These are phyloP conservation scores for Drosophila malerkotliana DNA, from an alignment of 1,140 invertebrate genomes.

Conservation along the genomic window DNA sequence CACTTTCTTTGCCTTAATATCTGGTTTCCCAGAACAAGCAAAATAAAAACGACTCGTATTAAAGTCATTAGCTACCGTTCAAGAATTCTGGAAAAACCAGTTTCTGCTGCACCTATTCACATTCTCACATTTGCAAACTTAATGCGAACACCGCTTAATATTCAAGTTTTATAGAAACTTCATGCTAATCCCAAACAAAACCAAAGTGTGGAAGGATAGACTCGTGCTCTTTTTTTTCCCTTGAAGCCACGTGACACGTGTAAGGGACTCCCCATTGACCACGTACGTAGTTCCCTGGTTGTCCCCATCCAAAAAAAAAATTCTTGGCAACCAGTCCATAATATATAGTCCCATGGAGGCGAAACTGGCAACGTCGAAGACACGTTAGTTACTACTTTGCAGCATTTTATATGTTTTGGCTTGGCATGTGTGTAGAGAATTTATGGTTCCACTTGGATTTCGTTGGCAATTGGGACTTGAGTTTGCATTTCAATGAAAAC, in stretches of 20 bases:
- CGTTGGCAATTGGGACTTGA: slow-evolving; percentile 14
- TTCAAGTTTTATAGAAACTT: slow-evolving; percentile 7
- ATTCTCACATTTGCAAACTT: not conserved
- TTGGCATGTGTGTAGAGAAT: slow-evolving; percentile 14
- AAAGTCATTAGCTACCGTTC: not conserved
- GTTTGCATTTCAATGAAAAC: slow-evolving; percentile 27
- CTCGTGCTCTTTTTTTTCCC: not conserved
- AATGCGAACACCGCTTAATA: slow-evolving; percentile 11
- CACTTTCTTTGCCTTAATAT: not conserved
- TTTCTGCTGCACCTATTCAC: slow-evolving; percentile 35
- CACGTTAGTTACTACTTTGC: slow-evolving; percentile 63
- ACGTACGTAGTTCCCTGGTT: slow-evolving; percentile 20
- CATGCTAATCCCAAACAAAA: slow-evolving; percentile 2
- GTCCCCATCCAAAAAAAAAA: slow-evolving; percentile 2
- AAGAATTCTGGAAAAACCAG: slow-evolving; percentile 41
- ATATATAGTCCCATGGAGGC: slow-evolving; percentile 65
- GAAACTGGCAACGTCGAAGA: slow-evolving; percentile 50
- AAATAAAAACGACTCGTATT: slow-evolving; percentile 7
- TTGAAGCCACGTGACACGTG: slow-evolving; percentile 30
- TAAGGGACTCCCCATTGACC: slow-evolving; percentile 54
- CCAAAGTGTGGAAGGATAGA: slow-evolving; percentile 34
- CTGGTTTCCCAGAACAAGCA: not conserved
- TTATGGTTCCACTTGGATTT: slow-evolving; percentile 41
- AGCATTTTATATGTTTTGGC: slow-evolving; percentile 43
- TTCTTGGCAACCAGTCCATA: slow-evolving; percentile 30